These are phyloP conservation scores for Saiga tatarica DNA, from an alignment of 2,113 vertebrate genomes.

Conservation along the genomic window DNA sequence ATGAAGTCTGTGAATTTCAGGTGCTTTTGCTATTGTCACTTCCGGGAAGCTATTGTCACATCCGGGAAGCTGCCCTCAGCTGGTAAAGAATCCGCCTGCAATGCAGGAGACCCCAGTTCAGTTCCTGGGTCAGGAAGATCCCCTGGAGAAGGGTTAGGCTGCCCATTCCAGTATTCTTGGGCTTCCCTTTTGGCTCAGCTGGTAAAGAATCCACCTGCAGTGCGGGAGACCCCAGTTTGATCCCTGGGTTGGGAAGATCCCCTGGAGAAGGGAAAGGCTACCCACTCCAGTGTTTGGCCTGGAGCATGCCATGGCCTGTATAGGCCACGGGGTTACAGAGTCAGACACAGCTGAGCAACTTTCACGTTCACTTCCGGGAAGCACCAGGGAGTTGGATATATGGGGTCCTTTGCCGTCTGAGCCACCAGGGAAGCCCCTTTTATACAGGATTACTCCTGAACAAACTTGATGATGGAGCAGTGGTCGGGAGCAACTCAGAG, in stretches of 20 bases:
- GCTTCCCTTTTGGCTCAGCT: neutral
- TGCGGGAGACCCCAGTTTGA: neutral
- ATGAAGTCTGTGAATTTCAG: neutral
- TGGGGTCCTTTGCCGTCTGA: neutral
- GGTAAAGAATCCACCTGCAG: neutral
- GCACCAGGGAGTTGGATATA: neutral
- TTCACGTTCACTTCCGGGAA: neutral
- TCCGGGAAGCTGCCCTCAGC: neutral
- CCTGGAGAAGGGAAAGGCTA: neutral
- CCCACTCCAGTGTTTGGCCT: neutral
- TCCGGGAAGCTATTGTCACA: neutral
- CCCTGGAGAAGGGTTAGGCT: rapidly evolving
- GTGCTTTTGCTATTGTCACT: neutral
- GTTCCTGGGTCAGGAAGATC: neutral
- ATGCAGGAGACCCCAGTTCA: neutral
- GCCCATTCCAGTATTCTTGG: neutral
- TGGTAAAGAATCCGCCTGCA: neutral
- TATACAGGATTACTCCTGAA: neutral
- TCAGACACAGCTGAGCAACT: neutral
- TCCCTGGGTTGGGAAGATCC: neutral
- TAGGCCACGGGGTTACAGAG: neutral
- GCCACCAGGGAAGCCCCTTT: neutral
- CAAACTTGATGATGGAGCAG: neutral
- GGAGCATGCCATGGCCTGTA: neutral
- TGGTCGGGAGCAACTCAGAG: neutral